Evolutionary conservation across 2,888 invertebrate species (phyloP).

Genomic region (Caenorhabditis sp.): DNA sequence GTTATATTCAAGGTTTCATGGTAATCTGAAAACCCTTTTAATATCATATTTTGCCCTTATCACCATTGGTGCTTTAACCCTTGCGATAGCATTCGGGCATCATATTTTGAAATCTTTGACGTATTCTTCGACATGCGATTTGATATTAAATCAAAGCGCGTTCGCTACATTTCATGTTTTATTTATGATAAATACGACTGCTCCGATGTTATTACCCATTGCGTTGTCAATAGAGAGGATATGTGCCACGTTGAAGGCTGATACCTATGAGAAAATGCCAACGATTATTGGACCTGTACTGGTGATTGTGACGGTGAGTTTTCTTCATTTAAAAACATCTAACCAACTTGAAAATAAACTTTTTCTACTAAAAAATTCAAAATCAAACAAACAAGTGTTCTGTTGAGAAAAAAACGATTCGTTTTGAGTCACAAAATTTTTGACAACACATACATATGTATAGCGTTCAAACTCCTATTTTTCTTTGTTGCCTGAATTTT

Average conservation of each 20-base stretch:
- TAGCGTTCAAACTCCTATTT: too few relatives aligned
- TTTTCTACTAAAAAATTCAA: too few relatives aligned
- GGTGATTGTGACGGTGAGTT: not conserved
- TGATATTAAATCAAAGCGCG: slow-evolving; percentile 9
- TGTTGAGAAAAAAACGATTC: too few relatives aligned
- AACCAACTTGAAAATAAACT: too few relatives aligned
- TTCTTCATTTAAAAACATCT: too few relatives aligned
- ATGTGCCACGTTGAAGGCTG: slow-evolving; percentile 12
- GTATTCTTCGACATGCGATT: slow-evolving; percentile 6
- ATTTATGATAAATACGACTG: slow-evolving; percentile 9
- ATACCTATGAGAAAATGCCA: slow-evolving; percentile 13
- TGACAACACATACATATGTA: too few relatives aligned
- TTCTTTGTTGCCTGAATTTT: too few relatives aligned
- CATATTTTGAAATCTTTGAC: slow-evolving; percentile 18
- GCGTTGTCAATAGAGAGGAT: slow-evolving; percentile 25
- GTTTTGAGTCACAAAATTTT: too few relatives aligned
- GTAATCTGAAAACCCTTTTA: not conserved
- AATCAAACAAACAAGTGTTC: too few relatives aligned
- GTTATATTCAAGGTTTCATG: not conserved
- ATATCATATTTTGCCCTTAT: not conserved
- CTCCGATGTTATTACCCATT: slow-evolving; percentile 19
- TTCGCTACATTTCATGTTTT: slow-evolving; percentile 9
- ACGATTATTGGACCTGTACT: slow-evolving; percentile 12
- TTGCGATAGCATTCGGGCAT: not conserved
- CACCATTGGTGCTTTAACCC: not conserved